phyloP scores from a whole-genome alignment of 2,797 vertebrate species.

The Intellagama lesueurii region DNA sequence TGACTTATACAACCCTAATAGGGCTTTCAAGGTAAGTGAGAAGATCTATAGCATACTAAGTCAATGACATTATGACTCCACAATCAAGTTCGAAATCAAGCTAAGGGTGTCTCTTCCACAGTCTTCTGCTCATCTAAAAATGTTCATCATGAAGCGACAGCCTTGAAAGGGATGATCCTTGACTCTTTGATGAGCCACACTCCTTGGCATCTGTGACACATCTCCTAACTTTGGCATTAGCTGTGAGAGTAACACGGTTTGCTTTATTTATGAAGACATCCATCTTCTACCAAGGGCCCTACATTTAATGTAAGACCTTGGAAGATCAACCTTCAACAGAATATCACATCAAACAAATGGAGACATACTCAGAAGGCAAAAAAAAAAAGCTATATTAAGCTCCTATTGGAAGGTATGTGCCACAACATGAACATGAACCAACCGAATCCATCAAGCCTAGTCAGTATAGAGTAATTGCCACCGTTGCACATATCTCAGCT shows the following conservation, averaged over 20 bases:
- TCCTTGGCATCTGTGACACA: background rate
- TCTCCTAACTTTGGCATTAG: background rate
- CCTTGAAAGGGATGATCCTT: background rate
- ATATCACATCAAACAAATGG: background rate
- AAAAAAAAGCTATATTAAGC: conserved; percentile 23
- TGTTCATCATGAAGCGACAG: background rate
- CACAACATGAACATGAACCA: conserved; percentile 6
- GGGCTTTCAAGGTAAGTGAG: no score
- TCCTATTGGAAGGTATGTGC: background rate
- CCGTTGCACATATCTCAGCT: background rate
- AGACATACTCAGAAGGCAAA: background rate
- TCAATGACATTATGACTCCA: background rate
- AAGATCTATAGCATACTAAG: background rate
- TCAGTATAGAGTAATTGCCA: background rate
- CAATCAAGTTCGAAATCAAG: background rate
- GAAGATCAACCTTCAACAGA: background rate
- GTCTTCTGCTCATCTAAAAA: background rate
- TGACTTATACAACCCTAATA: no score
- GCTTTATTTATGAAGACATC: conserved; percentile 7
- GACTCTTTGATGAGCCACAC: background rate
- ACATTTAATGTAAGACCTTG: background rate
- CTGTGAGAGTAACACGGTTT: background rate
- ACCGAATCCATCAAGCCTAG: conserved; percentile 6
- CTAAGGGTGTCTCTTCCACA: background rate
- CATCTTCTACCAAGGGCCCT: background rate